Conservation (phyloP, 2,797 vertebrate species). For the Melanotaenia maccullochi region DNA sequence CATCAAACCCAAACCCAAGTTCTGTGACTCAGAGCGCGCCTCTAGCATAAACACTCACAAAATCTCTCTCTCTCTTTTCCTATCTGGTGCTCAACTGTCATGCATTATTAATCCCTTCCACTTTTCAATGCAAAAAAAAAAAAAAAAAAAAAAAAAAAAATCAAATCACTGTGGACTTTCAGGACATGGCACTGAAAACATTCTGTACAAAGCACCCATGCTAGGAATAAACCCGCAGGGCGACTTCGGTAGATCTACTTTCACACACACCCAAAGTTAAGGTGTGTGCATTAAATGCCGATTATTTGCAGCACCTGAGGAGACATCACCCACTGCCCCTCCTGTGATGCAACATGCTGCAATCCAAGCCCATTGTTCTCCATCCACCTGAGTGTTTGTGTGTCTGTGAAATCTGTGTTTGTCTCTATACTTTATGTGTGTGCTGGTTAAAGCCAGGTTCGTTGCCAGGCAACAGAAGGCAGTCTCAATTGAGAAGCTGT, state of each 20-base stretch:
- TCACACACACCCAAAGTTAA: conserved; percentile 14
- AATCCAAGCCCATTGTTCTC: conserved; percentile 67
- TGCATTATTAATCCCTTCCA: conserved; percentile 78
- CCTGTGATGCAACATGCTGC: conserved; percentile 75
- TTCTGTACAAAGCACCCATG: conserved; percentile 41
- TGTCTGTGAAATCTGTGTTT: conserved; percentile 22
- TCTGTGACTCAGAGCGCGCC: conserved; percentile 65
- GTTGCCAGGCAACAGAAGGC: conserved; percentile 79
- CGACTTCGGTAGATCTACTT: conserved; percentile 35
- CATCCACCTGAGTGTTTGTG: conserved; percentile 67
- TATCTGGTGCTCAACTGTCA: conserved; percentile 67
- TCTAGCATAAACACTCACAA: conserved; percentile 70
- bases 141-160: neutral
- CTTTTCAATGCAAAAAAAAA: conserved; percentile 48
- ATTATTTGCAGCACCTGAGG: conserved; percentile 34
- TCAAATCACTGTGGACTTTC: conserved; percentile 52
- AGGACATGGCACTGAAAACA: conserved; percentile 44
- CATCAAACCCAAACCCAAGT: conserved; percentile 58
- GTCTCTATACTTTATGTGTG: conserved; percentile 40
- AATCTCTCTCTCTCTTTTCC: conserved; percentile 36
- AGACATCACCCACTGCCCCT: conserved; percentile 48
- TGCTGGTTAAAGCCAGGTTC: conserved; percentile 69
- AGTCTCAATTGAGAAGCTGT: conserved; percentile 61
- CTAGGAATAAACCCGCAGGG: conserved; percentile 43
- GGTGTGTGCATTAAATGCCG: conserved; percentile 49